A percentile compares a stretch with the other conserved stretches of the same genome.
phyloP scores from a whole-genome alignment of 2,797 vertebrate genomes.

The Darevskia mixta region DNA sequence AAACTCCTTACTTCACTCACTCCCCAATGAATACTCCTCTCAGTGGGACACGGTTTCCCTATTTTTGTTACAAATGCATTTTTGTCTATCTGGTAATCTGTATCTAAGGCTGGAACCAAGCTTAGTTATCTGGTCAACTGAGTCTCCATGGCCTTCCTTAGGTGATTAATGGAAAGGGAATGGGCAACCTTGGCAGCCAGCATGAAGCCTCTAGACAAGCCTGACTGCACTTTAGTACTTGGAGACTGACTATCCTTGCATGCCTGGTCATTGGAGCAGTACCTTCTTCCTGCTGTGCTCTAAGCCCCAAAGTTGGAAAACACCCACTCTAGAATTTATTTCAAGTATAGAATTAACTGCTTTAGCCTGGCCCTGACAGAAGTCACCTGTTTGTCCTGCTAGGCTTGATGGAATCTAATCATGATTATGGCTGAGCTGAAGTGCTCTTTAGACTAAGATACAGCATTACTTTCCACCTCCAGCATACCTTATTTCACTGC shows the following conservation, averaged over 20 bases:
- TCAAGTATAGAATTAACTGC: neutral
- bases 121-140: neutral
- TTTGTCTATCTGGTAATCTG: neutral
- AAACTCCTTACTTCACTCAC: slow-evolving; percentile 50
- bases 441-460: neutral
- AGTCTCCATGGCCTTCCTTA: neutral
- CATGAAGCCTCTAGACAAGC: neutral
- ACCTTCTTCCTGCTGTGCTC: neutral
- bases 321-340: neutral
- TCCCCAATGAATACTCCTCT: slow-evolving; percentile 4
- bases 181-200: neutral
- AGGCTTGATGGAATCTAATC: neutral
- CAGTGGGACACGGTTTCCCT: slow-evolving; percentile 30
- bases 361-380: neutral
- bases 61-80: slow-evolving; percentile 44
- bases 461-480: too few relatives aligned
- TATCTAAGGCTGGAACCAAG: neutral
- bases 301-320: neutral
- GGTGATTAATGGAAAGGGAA: too few relatives aligned
- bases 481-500: neutral
- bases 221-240: neutral
- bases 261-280: neutral
- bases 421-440: neutral
- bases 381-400: neutral
- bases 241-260: neutral